Evolutionary conservation across 2,888 invertebrate genomes (phyloP), one percentile per base, ranked within the genome.

Genomic region (Cantharis rustica): DNA sequence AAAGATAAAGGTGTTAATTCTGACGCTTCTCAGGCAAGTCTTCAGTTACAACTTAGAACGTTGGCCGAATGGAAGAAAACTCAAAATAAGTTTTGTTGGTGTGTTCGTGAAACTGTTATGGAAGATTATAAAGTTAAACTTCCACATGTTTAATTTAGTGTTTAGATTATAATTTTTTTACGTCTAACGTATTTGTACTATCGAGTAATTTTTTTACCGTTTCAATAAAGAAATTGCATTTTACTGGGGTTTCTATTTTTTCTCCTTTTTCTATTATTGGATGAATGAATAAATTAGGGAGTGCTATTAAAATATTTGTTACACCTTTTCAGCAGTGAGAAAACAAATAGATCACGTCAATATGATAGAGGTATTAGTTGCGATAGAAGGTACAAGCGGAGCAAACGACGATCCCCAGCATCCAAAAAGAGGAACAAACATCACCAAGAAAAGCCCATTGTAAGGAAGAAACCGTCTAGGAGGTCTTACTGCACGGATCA

Each of bases 361-460:
- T 91, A 91, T 86, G 95, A 92, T 90, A 92, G 91, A 89, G 95
- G 93, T 88, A 95, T 91, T 86, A 95, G 90, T 89, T 94, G 91
- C 89, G 95, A 93, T 91, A 89, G 95, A 85, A 93, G 96, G 82
- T 96, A 95, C 88, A 96, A 96, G 89, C 92, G 96, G 83, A 95
- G 95, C 85, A 93, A 95, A 88, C 93, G 95, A 82, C 92, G 95
- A 87, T 95, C 95, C 82, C 95, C 95, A 80, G 93, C 94, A 79
- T 93, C 93, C 83, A 93, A 94, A 85, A 93, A 93, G 86, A 92
- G 94, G 82, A 92, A 94, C 85, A 92, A 93, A 85, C 93, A 94
- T 87, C 90, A 91, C 77, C 90, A 91, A 84, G 90, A 91, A 81
- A 88, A 89, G 83, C 90, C 86, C 66, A 76, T 83, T 70, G 86